Percentiles rank a stretch among this genome's conserved stretches.
Evolutionary conservation across 2,888 invertebrate genomes (phyloP).

Genomic region (Acanthosepion esculentum): DNA sequence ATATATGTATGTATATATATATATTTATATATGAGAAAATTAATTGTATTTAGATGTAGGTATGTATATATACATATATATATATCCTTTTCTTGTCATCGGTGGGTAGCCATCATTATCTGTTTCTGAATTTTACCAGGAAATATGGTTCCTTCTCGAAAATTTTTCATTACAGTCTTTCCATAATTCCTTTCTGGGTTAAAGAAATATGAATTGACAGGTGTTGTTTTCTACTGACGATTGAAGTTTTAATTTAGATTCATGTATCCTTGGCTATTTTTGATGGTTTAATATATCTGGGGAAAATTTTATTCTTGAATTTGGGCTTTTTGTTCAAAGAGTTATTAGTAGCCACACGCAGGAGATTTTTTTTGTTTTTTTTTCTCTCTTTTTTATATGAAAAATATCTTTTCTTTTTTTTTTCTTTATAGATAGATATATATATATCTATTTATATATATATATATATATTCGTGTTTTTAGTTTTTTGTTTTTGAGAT

Average conservation of each 20-base stretch:
- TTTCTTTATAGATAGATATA: neutral
- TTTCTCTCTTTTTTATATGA: neutral
- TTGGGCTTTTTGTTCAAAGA: neutral
- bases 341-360: neutral
- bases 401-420: neutral
- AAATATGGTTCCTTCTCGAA: neutral
- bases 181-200: neutral
- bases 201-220: neutral
- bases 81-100: slow-evolving; percentile 33
- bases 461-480: neutral
- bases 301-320: neutral
- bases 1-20: slow-evolving; percentile 22
- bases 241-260: neutral
- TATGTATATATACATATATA: slow-evolving; percentile 33
- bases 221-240: neutral
- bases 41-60: neutral
- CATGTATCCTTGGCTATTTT: neutral
- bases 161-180: neutral
- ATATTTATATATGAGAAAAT: neutral
- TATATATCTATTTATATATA: no score
- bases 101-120: neutral
- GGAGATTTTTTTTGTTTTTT: neutral
- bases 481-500: neutral
- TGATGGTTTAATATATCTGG: neutral
- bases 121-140: neutral